Percentiles rank a stretch among this genome's conserved stretches.
These are phyloP conservation scores for Acholoe squamosa DNA, from an alignment of 2,888 invertebrate genomes.

Conservation along the genomic window DNA sequence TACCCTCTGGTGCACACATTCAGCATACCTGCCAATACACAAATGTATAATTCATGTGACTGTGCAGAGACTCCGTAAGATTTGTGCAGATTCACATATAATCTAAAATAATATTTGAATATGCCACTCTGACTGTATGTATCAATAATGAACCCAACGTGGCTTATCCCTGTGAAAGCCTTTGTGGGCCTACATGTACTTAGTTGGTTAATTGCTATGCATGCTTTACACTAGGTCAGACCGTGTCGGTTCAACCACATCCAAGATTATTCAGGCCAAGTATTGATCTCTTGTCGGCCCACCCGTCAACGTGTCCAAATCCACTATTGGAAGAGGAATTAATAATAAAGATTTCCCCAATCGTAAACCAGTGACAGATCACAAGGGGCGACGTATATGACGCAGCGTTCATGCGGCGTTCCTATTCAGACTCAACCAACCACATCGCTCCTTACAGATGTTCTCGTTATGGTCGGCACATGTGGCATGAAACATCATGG, in stretches of 20 bases:
- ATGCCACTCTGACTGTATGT: too few species aligned
- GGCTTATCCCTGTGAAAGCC: too few species aligned
- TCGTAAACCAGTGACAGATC: constrained; percentile 44
- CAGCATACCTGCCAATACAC: too few species aligned
- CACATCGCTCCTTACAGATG: constrained; percentile 1
- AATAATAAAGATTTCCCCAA: constrained; percentile 32
- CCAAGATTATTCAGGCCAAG: background rate
- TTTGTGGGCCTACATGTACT: too few species aligned
- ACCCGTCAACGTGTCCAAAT: background rate
- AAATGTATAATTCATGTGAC: too few species aligned
- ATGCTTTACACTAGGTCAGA: background rate
- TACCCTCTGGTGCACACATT: too few species aligned
- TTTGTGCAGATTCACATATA: too few species aligned
- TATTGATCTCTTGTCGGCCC: constrained; percentile 18
- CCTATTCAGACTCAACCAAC: constrained; percentile 1
- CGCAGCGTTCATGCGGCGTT: background rate
- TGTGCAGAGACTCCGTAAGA: too few species aligned
- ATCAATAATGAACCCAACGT: too few species aligned
- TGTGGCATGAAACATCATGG: background rate
- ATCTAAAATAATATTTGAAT: too few species aligned
- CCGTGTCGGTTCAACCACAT: background rate
- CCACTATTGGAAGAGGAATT: constrained; percentile 15
- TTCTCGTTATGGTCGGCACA: background rate
- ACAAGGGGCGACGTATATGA: background rate
- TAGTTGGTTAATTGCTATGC: too few species aligned